Conservation (phyloP, 2,113 vertebrate species). For the Chascanopsetta lugubris region DNA sequence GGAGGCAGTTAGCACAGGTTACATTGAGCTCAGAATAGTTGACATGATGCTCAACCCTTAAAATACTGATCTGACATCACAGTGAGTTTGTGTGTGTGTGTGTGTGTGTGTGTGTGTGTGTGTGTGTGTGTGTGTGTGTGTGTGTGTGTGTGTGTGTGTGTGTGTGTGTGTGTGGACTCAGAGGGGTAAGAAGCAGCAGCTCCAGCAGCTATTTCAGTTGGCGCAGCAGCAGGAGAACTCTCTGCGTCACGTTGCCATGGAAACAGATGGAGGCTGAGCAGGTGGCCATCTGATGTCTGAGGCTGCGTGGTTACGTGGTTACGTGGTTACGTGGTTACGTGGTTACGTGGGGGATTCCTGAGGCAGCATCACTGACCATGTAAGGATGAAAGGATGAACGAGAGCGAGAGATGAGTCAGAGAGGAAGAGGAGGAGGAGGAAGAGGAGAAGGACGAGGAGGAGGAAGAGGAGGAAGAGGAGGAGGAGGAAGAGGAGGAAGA, state of each 20-base stretch:
- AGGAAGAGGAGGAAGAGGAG: not conserved
- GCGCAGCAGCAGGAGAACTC: not conserved
- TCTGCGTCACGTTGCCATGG: constrained; percentile 62
- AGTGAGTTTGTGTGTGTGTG: too few relatives aligned
- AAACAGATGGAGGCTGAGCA: constrained; percentile 46
- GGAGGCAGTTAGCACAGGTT: too few relatives aligned
- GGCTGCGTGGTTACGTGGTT: not conserved
- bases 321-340: not conserved
- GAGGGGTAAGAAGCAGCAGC: not conserved
- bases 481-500: too few relatives aligned
- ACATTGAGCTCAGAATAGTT: too few relatives aligned
- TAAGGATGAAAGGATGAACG: constrained; percentile 48
- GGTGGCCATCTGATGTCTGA: too few relatives aligned
- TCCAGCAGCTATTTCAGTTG: constrained; percentile 46
- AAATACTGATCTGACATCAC: too few relatives aligned
- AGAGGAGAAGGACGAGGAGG: not conserved
- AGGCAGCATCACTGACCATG: constrained; percentile 65
- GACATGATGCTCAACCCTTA: too few relatives aligned
- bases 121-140: not conserved
- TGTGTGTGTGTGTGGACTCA: not conserved
- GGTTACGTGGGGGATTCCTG: constrained; percentile 63
- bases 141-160: not conserved
- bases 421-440: not conserved
- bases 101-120: not conserved
- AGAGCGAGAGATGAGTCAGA: constrained; percentile 49